Evolutionary conservation across 2,797 vertebrate species (phyloP), one percentile per base, ranked within the genome.

Genomic region (Falco biarmicus): DNA sequence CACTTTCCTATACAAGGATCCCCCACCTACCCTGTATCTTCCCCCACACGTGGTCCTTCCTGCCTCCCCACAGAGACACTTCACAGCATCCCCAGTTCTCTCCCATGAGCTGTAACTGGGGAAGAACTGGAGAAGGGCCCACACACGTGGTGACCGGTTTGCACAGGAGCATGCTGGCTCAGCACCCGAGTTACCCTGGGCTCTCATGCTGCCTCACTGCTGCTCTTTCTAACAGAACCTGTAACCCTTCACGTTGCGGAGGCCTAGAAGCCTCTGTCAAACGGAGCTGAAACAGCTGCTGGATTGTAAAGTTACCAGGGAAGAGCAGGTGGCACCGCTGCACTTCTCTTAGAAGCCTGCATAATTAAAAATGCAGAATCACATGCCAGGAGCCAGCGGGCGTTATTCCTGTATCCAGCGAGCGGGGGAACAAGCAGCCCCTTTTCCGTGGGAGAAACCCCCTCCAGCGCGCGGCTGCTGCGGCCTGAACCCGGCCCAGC

Each of bases 31-130:
- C 24, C 47, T 34, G 1, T 6, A 16, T 65, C 24, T 59, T 69
- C 11, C 11, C 18, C 3, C 11, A 53, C 10, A 37, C 4, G 0
- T 51, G n/a, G 32, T 16, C 15, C 32, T 75, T 39, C 7, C 0
- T 80, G 60, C 32, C 8, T 66, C 28, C 57, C 6, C 13, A 19
- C 10, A 32, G 48, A 43, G 32, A 51, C 19, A 25, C 16, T 32
- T 59, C 47, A 66, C n/a, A 20, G 24, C 7, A 34, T 12, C 12
- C 22, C n/a, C 32, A 43, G 1, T 13, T 32, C 37, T 59, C 31
- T 61, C 43, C 34, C 64, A 15, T 8, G 24, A 59, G 54, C 37
- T 43, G 10, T 24, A 48, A 65, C 12, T 6, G 14, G 28, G 54
- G 39, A 16, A 68, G n/a, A 66, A 28, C 37, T 25, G 48, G 31